Percentiles rank a stretch among this genome's conserved stretches.
phyloP scores from a whole-genome alignment of 1,140 invertebrate genomes.

The Ostrea edulis region DNA sequence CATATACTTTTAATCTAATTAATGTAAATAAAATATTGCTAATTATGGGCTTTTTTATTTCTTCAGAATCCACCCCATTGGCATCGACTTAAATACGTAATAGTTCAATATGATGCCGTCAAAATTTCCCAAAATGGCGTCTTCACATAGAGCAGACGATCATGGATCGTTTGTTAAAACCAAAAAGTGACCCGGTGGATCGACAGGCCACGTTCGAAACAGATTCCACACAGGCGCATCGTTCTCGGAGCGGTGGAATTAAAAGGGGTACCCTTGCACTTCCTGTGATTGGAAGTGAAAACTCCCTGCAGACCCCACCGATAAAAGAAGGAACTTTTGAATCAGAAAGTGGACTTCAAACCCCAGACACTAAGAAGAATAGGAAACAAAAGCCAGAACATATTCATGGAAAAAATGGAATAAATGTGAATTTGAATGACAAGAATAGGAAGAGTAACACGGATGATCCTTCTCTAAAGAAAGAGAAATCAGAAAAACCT shows the following conservation, averaged over 20 bases:
- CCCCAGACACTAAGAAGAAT: background rate
- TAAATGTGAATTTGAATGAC: background rate
- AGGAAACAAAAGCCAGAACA: constrained; percentile 15
- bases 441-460: constrained; percentile 30
- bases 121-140: background rate
- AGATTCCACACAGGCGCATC: constrained; percentile 41
- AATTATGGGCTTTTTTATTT: too few relatives aligned
- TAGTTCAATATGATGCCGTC: background rate
- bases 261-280: constrained; percentile 47
- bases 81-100: background rate
- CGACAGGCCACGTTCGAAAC: constrained; percentile 54
- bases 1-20: too few relatives aligned
- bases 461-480: constrained; percentile 3
- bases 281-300: constrained; percentile 42
- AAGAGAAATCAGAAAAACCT: background rate
- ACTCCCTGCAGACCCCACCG: background rate
- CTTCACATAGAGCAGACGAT: background rate
- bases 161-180: constrained; percentile 11
- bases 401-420: constrained; percentile 13
- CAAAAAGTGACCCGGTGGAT: background rate
- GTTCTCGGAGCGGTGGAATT: constrained; percentile 51
- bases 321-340: constrained; percentile 17
- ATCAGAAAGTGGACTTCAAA: background rate
- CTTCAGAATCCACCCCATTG: too few relatives aligned
- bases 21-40: too few relatives aligned